Base-by-base conservation (phyloP, 2,888 invertebrate species). In the Hirtodrosophila confusa region DNA sequence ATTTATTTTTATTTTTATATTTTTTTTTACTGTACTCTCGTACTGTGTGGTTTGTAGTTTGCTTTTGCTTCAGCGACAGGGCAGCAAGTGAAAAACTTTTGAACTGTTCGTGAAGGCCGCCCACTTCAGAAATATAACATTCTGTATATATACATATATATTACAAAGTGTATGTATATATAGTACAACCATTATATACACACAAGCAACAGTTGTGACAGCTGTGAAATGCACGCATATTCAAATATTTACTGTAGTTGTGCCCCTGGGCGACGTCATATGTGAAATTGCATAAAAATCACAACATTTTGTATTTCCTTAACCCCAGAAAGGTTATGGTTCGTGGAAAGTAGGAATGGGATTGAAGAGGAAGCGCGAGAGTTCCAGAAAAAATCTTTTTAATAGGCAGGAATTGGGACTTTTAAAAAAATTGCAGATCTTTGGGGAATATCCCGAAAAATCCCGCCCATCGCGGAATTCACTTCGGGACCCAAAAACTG, bases 151-250 rank as follows among this genome's bases (percentile, higher is more conserved):
- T 31, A 10, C 36, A 51, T 39, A 36, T 39, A 27, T 23, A 6
- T 35, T 31, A 40, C 35, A 56, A 37, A 50, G 17, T 17, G 17
- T 17, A 2, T 17, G 24, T 36, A 56, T 44, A 39, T 54, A 36
- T 39, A 17, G 29, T 40, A 10, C 5, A 41, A 37, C 43, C 12
- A 36, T 36, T 31, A 5, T 39, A 23, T 23, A 12, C 40, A 45
- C 31, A 49, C 24, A 23, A 56, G 75, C 83, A 86, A 82, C 83
- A 80, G 79, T 76, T 80, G 64, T 69, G 53, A 39, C 57, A 71
- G 47, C 58, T 61, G 53, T 37, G 39, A 55, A 41, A 35, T 12
- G 12, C 43, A 55, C 37, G 12, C 27, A 8, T 8, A 45, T 36
- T 35, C 4, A 33, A 11, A 6, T 17, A 3, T n/a, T 23, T 0